Evolutionary conservation across 2,113 vertebrate species (phyloP).

Genomic region (Gila orcuttii): DNA sequence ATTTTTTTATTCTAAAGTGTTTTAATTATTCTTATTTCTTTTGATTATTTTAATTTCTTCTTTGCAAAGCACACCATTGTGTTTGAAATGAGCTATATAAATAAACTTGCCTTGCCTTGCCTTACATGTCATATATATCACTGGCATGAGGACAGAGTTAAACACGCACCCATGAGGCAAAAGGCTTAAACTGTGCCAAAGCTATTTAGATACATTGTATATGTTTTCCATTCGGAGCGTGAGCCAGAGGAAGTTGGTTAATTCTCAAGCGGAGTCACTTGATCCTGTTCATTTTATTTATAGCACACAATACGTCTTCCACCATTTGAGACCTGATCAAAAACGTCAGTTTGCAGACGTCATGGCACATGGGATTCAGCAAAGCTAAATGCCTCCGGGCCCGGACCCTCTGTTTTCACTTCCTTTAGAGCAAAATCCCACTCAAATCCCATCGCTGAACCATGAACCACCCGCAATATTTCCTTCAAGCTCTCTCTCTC

Average conservation of each 20-base stretch:
- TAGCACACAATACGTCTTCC: slow-evolving; percentile 37
- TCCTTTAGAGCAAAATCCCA: neutral
- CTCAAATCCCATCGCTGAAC: slow-evolving; percentile 9
- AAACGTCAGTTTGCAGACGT: slow-evolving; percentile 4
- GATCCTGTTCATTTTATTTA: slow-evolving; percentile 13
- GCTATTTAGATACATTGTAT: neutral
- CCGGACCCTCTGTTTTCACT: slow-evolving; percentile 17
- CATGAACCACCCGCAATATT: slow-evolving; percentile 39
- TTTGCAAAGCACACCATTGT: no score
- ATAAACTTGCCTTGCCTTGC: no score
- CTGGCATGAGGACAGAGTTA: neutral
- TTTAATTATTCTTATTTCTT: no score
- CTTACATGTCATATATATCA: neutral
- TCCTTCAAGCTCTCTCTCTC: slow-evolving; percentile 45
- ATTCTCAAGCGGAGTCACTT: slow-evolving; percentile 4
- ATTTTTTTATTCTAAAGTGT: no score
- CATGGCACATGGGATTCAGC: neutral
- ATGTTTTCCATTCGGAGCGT: neutral
- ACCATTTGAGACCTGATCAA: slow-evolving; percentile 25
- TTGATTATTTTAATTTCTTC: no score
- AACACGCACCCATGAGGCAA: neutral
- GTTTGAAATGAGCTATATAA: no score
- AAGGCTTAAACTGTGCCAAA: neutral
- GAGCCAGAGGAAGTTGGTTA: slow-evolving; percentile 14
- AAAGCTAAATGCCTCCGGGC: slow-evolving; percentile 61